Evolutionary conservation across 1,140 invertebrate species (phyloP).

Genomic region (Hermetia illucens): DNA sequence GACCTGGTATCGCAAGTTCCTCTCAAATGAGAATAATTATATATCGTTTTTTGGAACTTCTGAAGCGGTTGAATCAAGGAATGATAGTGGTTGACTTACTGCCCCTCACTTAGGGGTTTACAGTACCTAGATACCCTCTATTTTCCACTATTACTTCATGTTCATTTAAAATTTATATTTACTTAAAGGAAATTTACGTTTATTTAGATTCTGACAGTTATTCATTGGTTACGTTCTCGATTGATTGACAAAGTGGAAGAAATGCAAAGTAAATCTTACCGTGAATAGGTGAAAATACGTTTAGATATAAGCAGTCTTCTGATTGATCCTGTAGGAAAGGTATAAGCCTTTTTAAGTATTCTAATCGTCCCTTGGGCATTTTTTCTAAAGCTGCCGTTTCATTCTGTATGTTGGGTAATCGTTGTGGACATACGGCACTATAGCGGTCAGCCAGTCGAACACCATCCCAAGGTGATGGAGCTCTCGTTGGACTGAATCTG

Average conservation of each 20-base stretch:
- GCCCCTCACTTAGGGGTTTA: too few relatives aligned
- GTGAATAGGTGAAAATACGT: conserved; percentile 85
- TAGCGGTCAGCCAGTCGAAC: conserved; percentile 62
- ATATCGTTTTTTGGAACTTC: too few relatives aligned
- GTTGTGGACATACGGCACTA: conserved; percentile 83
- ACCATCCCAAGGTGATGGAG: conserved; percentile 80
- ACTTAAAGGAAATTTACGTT: too few relatives aligned
- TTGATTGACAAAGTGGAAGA: conserved; percentile 31
- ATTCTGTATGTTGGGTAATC: conserved; percentile 67
- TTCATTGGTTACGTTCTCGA: too few relatives aligned
- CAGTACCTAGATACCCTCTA: too few relatives aligned
- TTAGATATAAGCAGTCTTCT: conserved; percentile 94
- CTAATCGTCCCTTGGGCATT: conserved; percentile 80
- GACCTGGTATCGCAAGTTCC: too few relatives aligned
- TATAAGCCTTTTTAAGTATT: conserved; percentile 68
- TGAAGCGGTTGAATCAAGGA: too few relatives aligned
- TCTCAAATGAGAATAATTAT: too few relatives aligned
- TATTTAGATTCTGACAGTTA: too few relatives aligned
- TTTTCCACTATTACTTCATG: too few relatives aligned
- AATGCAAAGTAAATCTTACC: conserved; percentile 46
- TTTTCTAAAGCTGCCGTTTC: conserved; percentile 64
- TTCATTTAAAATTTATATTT: too few relatives aligned
- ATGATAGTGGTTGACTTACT: too few relatives aligned
- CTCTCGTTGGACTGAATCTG: conserved; percentile 79
- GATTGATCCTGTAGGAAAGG: conserved; percentile 80